These are phyloP conservation scores for Gobius niger DNA, from an alignment of 2,113 vertebrate genomes.

Conservation along the genomic window DNA sequence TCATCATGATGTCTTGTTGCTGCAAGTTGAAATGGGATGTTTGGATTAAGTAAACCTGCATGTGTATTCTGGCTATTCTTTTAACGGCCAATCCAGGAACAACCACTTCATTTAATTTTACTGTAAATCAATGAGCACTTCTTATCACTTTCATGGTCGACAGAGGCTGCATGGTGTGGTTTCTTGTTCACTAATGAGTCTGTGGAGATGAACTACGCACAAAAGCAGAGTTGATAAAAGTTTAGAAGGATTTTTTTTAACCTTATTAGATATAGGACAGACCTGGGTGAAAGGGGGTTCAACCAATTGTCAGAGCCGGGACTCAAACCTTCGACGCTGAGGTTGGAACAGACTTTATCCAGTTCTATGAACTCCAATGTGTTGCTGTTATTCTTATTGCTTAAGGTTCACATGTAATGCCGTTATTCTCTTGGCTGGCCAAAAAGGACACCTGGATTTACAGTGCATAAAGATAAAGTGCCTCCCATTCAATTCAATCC, in stretches of 20 bases:
- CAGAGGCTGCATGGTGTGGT: neutral
- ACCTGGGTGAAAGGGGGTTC: neutral
- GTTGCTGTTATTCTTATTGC: neutral
- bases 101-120: neutral
- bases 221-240: neutral
- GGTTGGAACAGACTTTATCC: too few species aligned
- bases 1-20: neutral
- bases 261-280: neutral
- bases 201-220: neutral
- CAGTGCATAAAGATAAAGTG: too few species aligned
- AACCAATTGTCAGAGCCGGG: too few species aligned
- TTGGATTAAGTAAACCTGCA: neutral
- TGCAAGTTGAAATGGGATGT: too few species aligned
- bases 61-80: neutral
- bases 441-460: too few species aligned
- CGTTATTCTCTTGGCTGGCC: too few species aligned
- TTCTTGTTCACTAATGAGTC: neutral
- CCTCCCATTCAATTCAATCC: too few species aligned
- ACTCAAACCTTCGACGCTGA: too few species aligned
- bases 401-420: neutral
- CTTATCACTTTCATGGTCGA: neutral
- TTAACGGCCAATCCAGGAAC: slow-evolving; percentile 1
- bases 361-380: neutral
- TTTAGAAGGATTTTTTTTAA: too few species aligned
- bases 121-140: neutral